Evolutionary conservation across 2,113 vertebrate genomes (phyloP).

Genomic region (Cairina moschata): DNA sequence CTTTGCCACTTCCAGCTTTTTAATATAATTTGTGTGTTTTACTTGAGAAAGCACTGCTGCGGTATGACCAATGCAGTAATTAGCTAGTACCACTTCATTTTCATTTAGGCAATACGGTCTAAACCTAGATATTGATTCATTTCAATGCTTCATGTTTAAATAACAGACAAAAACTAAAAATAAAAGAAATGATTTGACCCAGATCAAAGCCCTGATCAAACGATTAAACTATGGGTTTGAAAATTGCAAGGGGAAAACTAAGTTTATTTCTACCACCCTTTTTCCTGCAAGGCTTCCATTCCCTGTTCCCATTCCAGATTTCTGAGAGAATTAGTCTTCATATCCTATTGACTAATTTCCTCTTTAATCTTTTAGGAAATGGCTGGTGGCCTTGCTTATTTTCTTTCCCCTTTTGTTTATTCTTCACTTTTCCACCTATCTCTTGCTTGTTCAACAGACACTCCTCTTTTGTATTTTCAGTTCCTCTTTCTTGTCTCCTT

Average conservation of each 20-base stretch:
- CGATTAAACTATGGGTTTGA: not conserved
- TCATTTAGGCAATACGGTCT: not conserved
- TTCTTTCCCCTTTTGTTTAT: not conserved
- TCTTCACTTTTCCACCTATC: not conserved
- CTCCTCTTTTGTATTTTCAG: not conserved
- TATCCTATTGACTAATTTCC: not conserved
- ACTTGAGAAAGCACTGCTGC: not conserved
- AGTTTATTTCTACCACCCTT: not conserved
- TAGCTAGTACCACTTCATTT: not conserved
- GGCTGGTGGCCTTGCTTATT: not conserved
- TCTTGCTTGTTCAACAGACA: not conserved
- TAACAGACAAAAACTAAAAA: not conserved
- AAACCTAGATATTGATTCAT: not conserved
- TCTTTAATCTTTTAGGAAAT: not conserved
- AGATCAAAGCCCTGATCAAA: not conserved
- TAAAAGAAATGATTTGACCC: not conserved
- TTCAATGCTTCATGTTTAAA: not conserved
- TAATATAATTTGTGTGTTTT: not conserved
- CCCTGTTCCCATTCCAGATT: not conserved
- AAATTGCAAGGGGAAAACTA: not conserved
- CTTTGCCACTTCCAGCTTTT: not conserved
- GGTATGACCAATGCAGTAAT: not conserved
- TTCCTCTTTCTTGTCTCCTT: not conserved
- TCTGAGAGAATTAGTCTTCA: not conserved
- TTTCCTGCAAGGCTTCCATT: not conserved